Conservation (phyloP, 2,113 vertebrate species). For the Rhinogobius similis region DNA sequence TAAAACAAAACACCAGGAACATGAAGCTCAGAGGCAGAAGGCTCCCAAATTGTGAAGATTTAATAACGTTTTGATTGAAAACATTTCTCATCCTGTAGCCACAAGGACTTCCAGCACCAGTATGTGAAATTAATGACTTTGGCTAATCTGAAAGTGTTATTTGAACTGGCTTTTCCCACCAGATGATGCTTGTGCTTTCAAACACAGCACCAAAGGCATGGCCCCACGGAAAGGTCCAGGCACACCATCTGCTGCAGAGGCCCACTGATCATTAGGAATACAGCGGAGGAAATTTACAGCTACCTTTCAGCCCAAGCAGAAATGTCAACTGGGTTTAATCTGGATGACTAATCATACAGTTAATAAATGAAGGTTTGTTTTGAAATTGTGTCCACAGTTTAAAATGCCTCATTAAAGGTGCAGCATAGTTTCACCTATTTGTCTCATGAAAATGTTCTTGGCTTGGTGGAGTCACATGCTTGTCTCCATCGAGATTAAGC, state of each 20-base stretch:
- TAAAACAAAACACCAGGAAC: background rate
- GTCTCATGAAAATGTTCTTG: no score
- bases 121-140: constrained; percentile 68
- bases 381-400: background rate
- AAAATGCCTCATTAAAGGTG: background rate
- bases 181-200: constrained; percentile 56
- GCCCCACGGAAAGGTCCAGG: constrained; percentile 35
- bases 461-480: no score
- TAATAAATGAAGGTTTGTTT: background rate
- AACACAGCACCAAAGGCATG: constrained; percentile 49
- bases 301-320: constrained; percentile 44
- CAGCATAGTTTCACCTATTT: no score
- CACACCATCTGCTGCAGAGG: constrained; percentile 52
- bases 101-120: constrained; percentile 41
- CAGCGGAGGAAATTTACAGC: constrained; percentile 68
- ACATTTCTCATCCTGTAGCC: constrained; percentile 55
- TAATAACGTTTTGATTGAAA: constrained; percentile 58
- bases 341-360: constrained; percentile 35
- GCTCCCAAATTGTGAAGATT: constrained; percentile 41
- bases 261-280: constrained; percentile 48
- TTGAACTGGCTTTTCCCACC: constrained; percentile 62
- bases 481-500: no score
- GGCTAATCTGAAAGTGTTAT: constrained; percentile 57
- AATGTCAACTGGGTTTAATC: constrained; percentile 39
- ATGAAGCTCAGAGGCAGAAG: background rate